phyloP scores from a whole-genome alignment of 2,797 vertebrate genomes.

The Acanthurus leucopareius region DNA sequence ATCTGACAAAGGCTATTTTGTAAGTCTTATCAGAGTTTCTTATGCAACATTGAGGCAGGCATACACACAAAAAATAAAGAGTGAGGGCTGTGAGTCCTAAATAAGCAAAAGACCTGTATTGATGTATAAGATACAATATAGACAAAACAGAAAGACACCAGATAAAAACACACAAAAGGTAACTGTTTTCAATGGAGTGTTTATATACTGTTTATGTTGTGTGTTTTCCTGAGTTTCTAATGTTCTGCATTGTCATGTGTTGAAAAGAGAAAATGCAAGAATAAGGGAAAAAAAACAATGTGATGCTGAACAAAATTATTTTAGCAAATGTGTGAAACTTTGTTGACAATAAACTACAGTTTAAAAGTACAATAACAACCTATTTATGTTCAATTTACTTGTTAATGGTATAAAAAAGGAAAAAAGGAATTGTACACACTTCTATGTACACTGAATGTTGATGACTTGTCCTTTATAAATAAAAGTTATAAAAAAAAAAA shows the following conservation, averaged over 20 bases:
- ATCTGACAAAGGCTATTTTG: conserved; percentile 65
- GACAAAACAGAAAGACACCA: conserved; percentile 16
- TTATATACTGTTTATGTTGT: background rate
- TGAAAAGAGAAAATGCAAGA: background rate
- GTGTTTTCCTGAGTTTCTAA: background rate
- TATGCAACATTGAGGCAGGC: conserved; percentile 54
- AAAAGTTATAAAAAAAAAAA: too few relatives aligned
- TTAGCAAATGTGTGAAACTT: background rate
- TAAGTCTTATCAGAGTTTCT: conserved; percentile 68
- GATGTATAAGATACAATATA: conserved; percentile 4
- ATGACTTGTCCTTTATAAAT: too few relatives aligned
- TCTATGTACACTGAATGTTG: too few relatives aligned
- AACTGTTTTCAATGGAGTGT: conserved; percentile 1
- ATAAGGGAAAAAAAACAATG: conserved; percentile 1
- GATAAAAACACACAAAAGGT: conserved; percentile 1
- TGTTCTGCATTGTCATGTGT: background rate
- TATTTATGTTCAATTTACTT: too few relatives aligned
- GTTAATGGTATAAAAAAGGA: too few relatives aligned
- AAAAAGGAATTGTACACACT: too few relatives aligned
- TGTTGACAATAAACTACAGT: background rate
- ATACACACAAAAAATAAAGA: conserved; percentile 10
- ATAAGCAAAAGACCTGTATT: conserved; percentile 13
- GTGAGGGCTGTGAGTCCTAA: conserved; percentile 24
- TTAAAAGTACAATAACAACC: background rate
- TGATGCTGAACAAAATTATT: background rate